Base-by-base conservation (phyloP, 2,888 invertebrate species). In the Spilosoma lubricipeda region DNA sequence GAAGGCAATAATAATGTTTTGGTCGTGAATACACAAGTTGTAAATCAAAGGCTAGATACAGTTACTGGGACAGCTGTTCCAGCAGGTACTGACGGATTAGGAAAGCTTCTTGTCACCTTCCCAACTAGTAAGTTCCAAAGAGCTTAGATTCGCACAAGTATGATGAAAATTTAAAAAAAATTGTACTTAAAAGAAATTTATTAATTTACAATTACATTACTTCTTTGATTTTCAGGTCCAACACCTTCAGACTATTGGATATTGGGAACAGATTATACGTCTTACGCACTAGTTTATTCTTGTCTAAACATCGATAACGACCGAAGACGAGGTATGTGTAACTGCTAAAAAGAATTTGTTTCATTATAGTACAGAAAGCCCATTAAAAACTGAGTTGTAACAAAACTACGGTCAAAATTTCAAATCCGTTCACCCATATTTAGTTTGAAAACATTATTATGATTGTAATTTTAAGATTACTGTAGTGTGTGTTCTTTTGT, bases 251-350 rank as follows among this genome's bases (percentile, higher is more conserved):
- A 90, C 2, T 97, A 97, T 85, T 97, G 97, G 96, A 91, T 97
- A 15, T 86, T 97, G 67, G 96, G 95, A 63, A 97, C 97, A 0
- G 97, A 97, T 86, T 97, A 97, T 86, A 90, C 91, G 0, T 92
- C 92, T 48, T 97, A 96, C 81, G 92, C 97, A 0, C 95, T 97
- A 0, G 96, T 97, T 7, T 97, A 97, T 94, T 96, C 96, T 42
- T 97, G 97, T 84, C 65, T 48, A 3, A 95, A 97, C 74, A 71
- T 90, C 20, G 73, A 80, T 59, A 77, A 73, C 4, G 85, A 93
- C 30, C 79, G 82, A 56, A 88, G 89, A 80, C 85, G 87, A 88
- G 91, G 94, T 94, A 87, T 27, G 70, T 42, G 13, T 23, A 11
- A 33, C 45, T 45, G 18, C 27, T 4, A 45, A 27, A 11, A 59